These are phyloP conservation scores for Pyrgilauda ruficollis DNA, from an alignment of 2,113 vertebrate genomes.

Conservation along the genomic window DNA sequence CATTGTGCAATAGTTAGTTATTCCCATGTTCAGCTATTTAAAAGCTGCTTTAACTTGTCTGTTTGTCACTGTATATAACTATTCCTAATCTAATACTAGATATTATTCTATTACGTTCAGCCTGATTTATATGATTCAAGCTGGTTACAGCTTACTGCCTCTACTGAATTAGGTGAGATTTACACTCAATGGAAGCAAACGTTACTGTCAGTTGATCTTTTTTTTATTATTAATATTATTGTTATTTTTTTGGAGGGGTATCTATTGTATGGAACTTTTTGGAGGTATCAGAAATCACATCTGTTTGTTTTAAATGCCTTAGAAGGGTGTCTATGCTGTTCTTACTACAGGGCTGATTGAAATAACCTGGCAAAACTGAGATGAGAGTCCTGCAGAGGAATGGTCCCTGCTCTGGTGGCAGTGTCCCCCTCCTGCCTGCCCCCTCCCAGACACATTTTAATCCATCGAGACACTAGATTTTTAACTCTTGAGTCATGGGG, in stretches of 20 bases:
- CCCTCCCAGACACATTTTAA: constrained; percentile 46
- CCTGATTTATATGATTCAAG: constrained; percentile 70
- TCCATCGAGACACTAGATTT: constrained; percentile 60
- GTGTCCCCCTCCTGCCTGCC: constrained; percentile 16
- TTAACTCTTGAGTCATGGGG: constrained; percentile 69
- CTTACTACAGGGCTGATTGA: constrained; percentile 1
- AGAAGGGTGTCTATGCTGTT: background rate
- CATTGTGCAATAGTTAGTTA: constrained; percentile 85
- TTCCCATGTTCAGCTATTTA: constrained; percentile 77
- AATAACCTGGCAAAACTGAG: constrained; percentile 33
- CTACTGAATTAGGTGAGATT: constrained; percentile 72
- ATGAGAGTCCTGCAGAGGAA: constrained; percentile 1
- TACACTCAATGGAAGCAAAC: constrained; percentile 64
- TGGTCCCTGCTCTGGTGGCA: constrained; percentile 37
- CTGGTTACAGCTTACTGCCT: constrained; percentile 75
- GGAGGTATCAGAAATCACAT: background rate
- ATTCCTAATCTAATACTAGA: constrained; percentile 77
- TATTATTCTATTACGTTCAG: constrained; percentile 73
- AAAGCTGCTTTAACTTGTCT: constrained; percentile 81
- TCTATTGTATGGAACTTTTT: constrained; percentile 8
- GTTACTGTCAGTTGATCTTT: constrained; percentile 19
- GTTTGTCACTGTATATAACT: constrained; percentile 80
- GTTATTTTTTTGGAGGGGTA: background rate
- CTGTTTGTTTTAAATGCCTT: background rate
- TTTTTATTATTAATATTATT: background rate